Evolutionary conservation across 2,888 invertebrate species (phyloP).

Genomic region (Meta bourneti): DNA sequence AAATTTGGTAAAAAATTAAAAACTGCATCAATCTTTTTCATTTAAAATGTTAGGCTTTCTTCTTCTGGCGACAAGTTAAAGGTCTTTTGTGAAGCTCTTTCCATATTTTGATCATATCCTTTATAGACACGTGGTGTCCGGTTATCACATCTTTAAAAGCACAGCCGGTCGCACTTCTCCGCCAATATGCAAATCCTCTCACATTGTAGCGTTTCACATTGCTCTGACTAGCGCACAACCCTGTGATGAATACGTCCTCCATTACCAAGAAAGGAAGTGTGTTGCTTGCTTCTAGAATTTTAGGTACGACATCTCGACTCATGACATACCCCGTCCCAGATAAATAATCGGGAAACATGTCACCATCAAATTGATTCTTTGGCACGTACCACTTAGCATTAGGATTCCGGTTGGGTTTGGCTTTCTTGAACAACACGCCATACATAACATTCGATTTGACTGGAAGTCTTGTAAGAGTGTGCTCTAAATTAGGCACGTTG

Average conservation of each 20-base stretch:
- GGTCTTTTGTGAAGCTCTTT: constrained; percentile 64
- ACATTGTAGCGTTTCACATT: constrained; percentile 54
- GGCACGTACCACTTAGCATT: constrained; percentile 92
- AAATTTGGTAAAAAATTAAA: too few species aligned
- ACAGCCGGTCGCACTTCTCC: constrained; percentile 58
- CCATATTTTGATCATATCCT: constrained; percentile 75
- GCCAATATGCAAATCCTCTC: constrained; percentile 64
- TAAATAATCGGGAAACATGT: constrained; percentile 89
- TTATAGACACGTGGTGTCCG: constrained; percentile 72
- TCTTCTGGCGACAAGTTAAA: constrained; percentile 46
- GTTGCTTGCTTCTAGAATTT: constrained; percentile 86
- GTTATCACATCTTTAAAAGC: constrained; percentile 72
- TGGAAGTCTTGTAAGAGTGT: constrained; percentile 77
- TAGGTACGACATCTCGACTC: constrained; percentile 85
- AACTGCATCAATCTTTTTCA: too few species aligned
- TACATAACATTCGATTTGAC: constrained; percentile 82
- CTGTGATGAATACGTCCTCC: constrained; percentile 76
- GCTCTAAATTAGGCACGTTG: constrained; percentile 86
- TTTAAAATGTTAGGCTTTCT: constrained; percentile 14
- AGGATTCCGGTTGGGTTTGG: constrained; percentile 87
- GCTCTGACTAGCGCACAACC: constrained; percentile 61
- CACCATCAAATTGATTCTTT: constrained; percentile 87
- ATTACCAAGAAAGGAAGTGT: constrained; percentile 78
- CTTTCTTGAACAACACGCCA: constrained; percentile 90
- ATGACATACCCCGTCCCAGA: constrained; percentile 91